Base-by-base conservation (phyloP, 2,888 invertebrate species). In the Ferdinandea cuprea region DNA sequence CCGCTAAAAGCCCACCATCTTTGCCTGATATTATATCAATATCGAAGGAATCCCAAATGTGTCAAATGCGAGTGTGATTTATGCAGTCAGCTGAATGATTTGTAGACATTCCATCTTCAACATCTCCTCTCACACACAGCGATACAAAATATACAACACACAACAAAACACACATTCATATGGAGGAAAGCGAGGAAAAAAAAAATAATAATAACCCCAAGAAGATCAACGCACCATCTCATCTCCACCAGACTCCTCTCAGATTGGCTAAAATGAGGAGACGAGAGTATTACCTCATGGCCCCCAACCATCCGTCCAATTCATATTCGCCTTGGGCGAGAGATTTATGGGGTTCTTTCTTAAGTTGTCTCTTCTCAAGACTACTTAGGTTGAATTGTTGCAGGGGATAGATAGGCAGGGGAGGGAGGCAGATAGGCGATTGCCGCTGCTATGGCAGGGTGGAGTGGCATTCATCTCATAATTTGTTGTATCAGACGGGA, bases 31-130 rank as follows among this genome's bases (percentile, higher is more conserved):
- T 72, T 72, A 61, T 83, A 77, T 83, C 81, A 73, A 83, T 83
- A 77, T 78, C 77, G 77, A 83, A 78, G 72, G 83, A 84, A 88
- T 88, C 87, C 89, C 88, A 87, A 89, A 89, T 88, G 89, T 89
- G 89, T 89, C 89, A 89, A 89, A 87, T 87, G 87, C 86, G 86
- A 87, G 87, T 87, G 88, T 89, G 89, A 89, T 89, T 88, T 89
- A 89, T 89, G 89, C 89, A 88, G 88, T 88, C 87, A 86, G 87
- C 86, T 88, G 88, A 87, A 89, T 89, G 89, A 89, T 89, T 89
- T 89, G 89, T 89, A 88, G 88, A 88, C 89, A 88, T 88, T 89
- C 88, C 88, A 87, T 88, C 88, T 88, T 86, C 87, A 68, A 40
- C 66, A 72, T 77, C 58, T 74, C 71, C 35, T 9, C 63, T 63